Evolutionary conservation across 1,140 invertebrate genomes (phyloP).

Genomic region (Drosophila nannoptera): DNA sequence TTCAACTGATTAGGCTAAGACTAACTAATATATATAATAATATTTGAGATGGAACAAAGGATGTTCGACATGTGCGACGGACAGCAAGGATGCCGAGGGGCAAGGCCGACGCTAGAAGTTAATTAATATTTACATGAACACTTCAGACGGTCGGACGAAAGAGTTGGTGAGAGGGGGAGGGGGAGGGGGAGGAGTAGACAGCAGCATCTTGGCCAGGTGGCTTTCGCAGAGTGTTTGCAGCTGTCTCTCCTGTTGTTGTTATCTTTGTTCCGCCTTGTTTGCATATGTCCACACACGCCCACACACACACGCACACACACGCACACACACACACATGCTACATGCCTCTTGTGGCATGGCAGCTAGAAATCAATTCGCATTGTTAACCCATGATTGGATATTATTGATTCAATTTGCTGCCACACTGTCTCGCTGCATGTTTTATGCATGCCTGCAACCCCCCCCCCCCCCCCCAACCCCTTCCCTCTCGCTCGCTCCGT

Average conservation of each 20-base stretch:
- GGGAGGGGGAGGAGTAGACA: not conserved
- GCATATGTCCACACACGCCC: slow-evolving; percentile 37
- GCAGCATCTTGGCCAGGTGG: not conserved
- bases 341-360: slow-evolving; percentile 47
- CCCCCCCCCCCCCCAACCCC: not conserved
- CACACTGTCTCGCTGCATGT: slow-evolving; percentile 67
- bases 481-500: not conserved
- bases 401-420: slow-evolving; percentile 78
- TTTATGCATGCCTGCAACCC: slow-evolving; percentile 62
- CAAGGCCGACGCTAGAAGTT: slow-evolving; percentile 64
- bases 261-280: slow-evolving; percentile 55
- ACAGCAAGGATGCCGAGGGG: slow-evolving; percentile 13
- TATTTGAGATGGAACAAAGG: slow-evolving; percentile 45
- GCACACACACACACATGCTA: slow-evolving; percentile 6
- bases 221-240: slow-evolving; percentile 9
- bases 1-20: slow-evolving; percentile 61
- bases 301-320: too few relatives aligned
- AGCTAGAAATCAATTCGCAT: slow-evolving; percentile 77
- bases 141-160: slow-evolving; percentile 10
- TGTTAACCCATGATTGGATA: slow-evolving; percentile 78
- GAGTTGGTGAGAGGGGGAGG: not conserved
- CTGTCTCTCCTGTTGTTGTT: slow-evolving; percentile 41
- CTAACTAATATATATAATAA: slow-evolving; percentile 61
- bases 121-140: slow-evolving; percentile 76
- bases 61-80: too few relatives aligned